These are phyloP conservation scores for Rhea americana DNA, from an alignment of 2,113 vertebrate species.

Conservation along the genomic window DNA sequence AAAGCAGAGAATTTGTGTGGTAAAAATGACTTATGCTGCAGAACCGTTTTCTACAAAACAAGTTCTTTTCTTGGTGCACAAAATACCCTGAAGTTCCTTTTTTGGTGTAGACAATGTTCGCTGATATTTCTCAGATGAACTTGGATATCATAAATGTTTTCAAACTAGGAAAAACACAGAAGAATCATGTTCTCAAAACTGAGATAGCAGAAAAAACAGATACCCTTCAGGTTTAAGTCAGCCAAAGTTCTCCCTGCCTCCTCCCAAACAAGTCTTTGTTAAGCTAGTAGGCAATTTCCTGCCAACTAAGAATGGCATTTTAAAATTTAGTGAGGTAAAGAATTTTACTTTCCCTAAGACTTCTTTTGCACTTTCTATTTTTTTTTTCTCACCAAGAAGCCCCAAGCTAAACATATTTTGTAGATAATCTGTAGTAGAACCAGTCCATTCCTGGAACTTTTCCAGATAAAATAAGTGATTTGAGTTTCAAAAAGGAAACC, in stretches of 20 bases:
- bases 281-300: neutral
- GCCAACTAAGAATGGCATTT: neutral
- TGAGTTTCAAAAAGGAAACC: neutral
- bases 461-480: neutral
- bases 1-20: slow-evolving; percentile 58
- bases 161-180: slow-evolving; percentile 13
- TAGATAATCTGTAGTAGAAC: neutral
- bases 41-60: slow-evolving; percentile 19
- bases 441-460: neutral
- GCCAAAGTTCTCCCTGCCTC: neutral
- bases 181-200: slow-evolving; percentile 1
- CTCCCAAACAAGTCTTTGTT: neutral
- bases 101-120: slow-evolving; percentile 38
- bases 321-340: neutral
- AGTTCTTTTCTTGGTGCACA: slow-evolving; percentile 63
- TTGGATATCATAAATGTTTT: slow-evolving; percentile 36
- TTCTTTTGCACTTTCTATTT: neutral
- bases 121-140: neutral
- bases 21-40: slow-evolving; percentile 61
- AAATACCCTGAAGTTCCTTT: slow-evolving; percentile 48
- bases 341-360: neutral
- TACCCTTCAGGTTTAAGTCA: neutral
- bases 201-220: neutral
- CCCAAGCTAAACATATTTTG: neutral
- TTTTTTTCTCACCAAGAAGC: neutral